A percentile compares a stretch with the other conserved stretches of the same genome.
phyloP scores from a whole-genome alignment of 2,888 invertebrate genomes.

The Protodeltote pygarga region DNA sequence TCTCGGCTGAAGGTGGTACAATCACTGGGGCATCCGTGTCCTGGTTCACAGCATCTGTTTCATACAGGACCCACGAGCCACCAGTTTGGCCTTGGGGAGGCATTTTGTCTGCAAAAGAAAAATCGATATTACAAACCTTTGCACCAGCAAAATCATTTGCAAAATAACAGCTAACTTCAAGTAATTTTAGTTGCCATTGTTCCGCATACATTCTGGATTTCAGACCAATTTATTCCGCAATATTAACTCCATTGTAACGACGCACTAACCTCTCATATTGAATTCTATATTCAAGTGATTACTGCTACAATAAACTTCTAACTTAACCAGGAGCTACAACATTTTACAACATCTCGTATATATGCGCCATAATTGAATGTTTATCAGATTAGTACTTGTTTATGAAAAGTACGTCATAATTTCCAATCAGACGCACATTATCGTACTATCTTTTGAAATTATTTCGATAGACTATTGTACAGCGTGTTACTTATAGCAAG shows the following conservation, averaged over 20 bases:
- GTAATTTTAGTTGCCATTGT: background rate
- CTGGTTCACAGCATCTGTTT: constrained; percentile 69
- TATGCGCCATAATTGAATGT: background rate
- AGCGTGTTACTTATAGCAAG: too few relatives aligned
- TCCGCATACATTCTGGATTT: background rate
- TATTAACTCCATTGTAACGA: too few relatives aligned
- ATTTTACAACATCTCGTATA: background rate
- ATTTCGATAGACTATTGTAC: background rate
- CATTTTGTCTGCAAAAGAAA: constrained; percentile 61
- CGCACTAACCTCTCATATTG: too few relatives aligned
- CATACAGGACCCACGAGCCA: constrained; percentile 75
- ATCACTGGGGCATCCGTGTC: constrained; percentile 54
- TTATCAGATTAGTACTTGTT: constrained; percentile 1
- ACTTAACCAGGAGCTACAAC: too few relatives aligned
- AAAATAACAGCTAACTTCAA: background rate
- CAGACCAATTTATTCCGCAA: too few relatives aligned
- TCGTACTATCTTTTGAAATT: constrained; percentile 13
- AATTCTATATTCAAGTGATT: too few relatives aligned
- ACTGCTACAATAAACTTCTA: too few relatives aligned
- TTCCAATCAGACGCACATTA: constrained; percentile 7
- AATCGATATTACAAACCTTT: background rate
- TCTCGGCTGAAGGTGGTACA: constrained; percentile 81
- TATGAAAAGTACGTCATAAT: constrained; percentile 17
- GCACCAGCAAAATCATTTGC: background rate
- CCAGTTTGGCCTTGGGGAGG: constrained; percentile 75